A percentile compares a stretch with the other conserved stretches of the same genome.
Evolutionary conservation across 2,113 vertebrate species (phyloP).

Genomic region (Sphyrna mokarran): DNA sequence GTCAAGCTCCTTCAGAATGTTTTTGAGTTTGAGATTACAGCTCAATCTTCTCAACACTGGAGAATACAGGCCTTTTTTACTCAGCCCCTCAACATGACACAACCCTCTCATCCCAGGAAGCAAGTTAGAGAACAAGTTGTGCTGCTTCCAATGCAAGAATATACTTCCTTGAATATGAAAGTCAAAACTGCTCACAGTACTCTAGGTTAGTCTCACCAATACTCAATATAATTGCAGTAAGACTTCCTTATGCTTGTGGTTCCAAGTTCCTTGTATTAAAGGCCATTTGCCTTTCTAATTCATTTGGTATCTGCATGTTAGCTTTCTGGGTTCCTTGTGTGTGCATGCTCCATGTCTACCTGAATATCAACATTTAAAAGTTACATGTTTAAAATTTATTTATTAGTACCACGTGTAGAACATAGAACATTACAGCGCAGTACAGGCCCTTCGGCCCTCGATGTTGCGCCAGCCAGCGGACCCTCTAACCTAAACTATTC

Average conservation of each 20-base stretch:
- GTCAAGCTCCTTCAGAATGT: neutral
- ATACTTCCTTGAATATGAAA: neutral
- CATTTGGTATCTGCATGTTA: neutral
- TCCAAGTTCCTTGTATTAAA: no score
- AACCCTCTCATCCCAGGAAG: neutral
- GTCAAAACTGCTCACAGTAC: neutral
- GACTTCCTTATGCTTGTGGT: no score
- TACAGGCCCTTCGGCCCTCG: no score
- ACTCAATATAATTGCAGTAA: neutral
- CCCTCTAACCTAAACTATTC: no score
- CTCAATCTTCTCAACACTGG: neutral
- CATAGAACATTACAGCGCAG: no score
- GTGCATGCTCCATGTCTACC: neutral
- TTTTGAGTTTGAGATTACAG: neutral
- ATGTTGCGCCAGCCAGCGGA: no score
- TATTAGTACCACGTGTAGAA: no score
- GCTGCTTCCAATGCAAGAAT: neutral
- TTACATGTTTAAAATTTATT: neutral
- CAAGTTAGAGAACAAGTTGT: neutral
- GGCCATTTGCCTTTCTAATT: neutral
- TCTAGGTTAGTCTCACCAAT: neutral
- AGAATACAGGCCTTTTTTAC: neutral
- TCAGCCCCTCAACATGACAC: neutral
- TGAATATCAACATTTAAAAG: neutral
- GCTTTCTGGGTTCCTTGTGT: neutral